These are phyloP conservation scores for Columbina picui DNA, from an alignment of 2,113 vertebrate genomes.

Conservation along the genomic window DNA sequence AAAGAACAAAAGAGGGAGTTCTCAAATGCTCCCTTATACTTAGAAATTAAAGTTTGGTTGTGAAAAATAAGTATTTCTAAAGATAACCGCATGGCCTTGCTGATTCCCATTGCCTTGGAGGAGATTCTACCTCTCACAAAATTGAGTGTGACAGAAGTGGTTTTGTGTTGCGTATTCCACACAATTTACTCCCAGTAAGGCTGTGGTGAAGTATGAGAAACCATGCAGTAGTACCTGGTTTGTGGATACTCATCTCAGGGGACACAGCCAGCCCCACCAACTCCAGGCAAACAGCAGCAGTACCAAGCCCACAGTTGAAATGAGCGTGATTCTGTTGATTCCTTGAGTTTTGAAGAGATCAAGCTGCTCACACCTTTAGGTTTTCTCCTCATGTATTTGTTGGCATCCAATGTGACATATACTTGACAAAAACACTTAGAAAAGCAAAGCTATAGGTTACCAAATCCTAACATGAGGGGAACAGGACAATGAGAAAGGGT, in stretches of 20 bases:
- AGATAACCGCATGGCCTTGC: background rate
- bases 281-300: background rate
- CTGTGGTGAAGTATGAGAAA: background rate
- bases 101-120: background rate
- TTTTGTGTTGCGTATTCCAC: background rate
- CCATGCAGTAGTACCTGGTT: background rate
- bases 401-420: background rate
- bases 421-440: background rate
- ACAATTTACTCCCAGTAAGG: background rate
- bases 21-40: background rate
- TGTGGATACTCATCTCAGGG: background rate
- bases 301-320: background rate
- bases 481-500: background rate
- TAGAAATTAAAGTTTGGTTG: background rate
- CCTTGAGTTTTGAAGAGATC: background rate
- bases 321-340: accelerated
- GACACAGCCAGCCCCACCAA: background rate
- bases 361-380: background rate
- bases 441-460: background rate
- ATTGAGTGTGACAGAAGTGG: background rate
- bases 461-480: background rate
- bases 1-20: background rate
- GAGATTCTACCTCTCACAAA: background rate
- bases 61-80: background rate
- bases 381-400: background rate